Evolutionary conservation across 2,113 vertebrate genomes (phyloP).

Genomic region (Ancistrus triradiatus): DNA sequence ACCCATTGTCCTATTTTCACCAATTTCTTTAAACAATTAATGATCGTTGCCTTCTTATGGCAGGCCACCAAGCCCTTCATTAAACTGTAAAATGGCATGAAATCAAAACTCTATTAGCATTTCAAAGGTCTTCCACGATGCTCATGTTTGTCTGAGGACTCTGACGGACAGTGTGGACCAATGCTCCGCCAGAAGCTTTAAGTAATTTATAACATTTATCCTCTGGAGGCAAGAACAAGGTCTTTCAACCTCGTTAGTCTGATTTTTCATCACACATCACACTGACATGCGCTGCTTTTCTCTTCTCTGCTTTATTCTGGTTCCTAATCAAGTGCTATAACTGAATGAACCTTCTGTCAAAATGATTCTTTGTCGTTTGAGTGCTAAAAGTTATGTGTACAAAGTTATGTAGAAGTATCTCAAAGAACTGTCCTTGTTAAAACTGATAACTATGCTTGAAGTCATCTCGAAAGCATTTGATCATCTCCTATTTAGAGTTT

Average conservation of each 20-base stretch:
- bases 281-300: slow-evolving; percentile 60
- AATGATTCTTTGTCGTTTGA: neutral
- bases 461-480: slow-evolving; percentile 35
- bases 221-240: slow-evolving; percentile 63
- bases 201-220: slow-evolving; percentile 67
- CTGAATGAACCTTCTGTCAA: slow-evolving; percentile 2
- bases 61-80: slow-evolving; percentile 73
- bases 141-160: slow-evolving; percentile 56
- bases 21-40: slow-evolving; percentile 50
- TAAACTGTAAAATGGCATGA: slow-evolving; percentile 54
- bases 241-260: slow-evolving; percentile 65
- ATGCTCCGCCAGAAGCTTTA: slow-evolving; percentile 52
- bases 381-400: slow-evolving; percentile 3
- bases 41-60: slow-evolving; percentile 59
- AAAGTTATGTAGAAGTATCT: too few relatives aligned
- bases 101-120: slow-evolving; percentile 54
- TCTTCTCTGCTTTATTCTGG: slow-evolving; percentile 18
- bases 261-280: slow-evolving; percentile 69
- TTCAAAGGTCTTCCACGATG: slow-evolving; percentile 55
- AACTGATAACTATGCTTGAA: slow-evolving; percentile 28
- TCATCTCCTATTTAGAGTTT: slow-evolving; percentile 37
- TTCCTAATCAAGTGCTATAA: slow-evolving; percentile 21
- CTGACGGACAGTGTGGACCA: slow-evolving; percentile 59
- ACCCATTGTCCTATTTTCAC: slow-evolving; percentile 61
- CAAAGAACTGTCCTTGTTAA: too few relatives aligned